Conservation (phyloP, 2,888 invertebrate species). For the Malthinus flaveolus region DNA sequence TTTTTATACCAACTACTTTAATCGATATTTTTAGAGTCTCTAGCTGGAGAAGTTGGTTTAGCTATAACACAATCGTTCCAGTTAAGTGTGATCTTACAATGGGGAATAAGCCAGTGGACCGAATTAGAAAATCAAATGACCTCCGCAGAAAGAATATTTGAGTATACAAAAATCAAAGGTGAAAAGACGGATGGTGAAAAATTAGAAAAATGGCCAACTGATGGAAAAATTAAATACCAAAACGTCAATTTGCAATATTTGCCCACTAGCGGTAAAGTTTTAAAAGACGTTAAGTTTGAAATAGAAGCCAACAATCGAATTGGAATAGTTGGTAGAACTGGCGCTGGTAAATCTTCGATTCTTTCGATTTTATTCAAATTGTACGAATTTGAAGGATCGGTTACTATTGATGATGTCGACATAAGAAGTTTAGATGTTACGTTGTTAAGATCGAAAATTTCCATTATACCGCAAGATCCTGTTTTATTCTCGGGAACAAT, state of each 20-base stretch:
- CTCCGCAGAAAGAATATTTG: neutral
- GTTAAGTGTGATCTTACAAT: neutral
- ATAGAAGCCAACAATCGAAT: slow-evolving; percentile 73
- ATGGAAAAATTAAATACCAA: slow-evolving; percentile 71
- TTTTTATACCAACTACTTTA: neutral
- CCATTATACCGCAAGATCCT: slow-evolving; percentile 87
- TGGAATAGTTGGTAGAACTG: slow-evolving; percentile 81
- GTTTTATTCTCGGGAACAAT: slow-evolving; percentile 86
- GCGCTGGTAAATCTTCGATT: slow-evolving; percentile 80
- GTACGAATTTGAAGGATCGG: slow-evolving; percentile 74
- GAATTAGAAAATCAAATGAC: neutral
- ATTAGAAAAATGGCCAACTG: slow-evolving; percentile 66
- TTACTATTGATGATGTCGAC: slow-evolving; percentile 79
- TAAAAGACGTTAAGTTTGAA: slow-evolving; percentile 69
- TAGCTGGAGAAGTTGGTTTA: neutral
- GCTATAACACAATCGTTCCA: neutral
- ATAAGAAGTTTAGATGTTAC: slow-evolving; percentile 72
- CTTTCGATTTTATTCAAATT: slow-evolving; percentile 81
- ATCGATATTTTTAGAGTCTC: neutral
- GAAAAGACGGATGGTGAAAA: neutral
- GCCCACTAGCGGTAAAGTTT: slow-evolving; percentile 69
- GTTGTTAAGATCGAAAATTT: slow-evolving; percentile 75
- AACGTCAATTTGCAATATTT: slow-evolving; percentile 74
- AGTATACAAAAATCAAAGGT: neutral
- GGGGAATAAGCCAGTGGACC: neutral